Conservation (phyloP, 2,888 invertebrate genomes). For the Pristionchus exspectatus region DNA sequence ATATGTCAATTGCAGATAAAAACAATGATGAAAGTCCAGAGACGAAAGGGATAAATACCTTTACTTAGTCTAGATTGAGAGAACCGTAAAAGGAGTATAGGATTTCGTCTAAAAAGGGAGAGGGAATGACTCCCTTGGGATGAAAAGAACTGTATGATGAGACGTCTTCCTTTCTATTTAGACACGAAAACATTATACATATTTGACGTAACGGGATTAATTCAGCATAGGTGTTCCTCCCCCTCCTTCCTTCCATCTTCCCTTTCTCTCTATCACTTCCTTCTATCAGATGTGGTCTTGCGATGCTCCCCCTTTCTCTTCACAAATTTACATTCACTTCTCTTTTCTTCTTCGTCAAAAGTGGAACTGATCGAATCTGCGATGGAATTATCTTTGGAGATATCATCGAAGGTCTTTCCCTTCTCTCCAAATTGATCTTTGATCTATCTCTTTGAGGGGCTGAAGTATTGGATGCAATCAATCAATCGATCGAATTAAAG, state of each 20-base stretch:
- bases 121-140: constrained; percentile 1
- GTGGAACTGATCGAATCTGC: background rate
- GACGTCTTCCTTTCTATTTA: background rate
- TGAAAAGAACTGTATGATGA: constrained; percentile 34
- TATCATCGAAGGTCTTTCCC: constrained; percentile 12
- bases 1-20: constrained; percentile 22
- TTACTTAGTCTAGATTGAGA: background rate
- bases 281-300: constrained; percentile 1
- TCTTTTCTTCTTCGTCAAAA: constrained; percentile 47
- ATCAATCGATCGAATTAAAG: background rate
- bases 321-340: constrained; percentile 34
- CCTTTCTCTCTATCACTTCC: background rate
- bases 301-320: constrained; percentile 40
- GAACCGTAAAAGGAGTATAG: background rate
- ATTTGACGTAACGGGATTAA: background rate
- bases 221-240: background rate
- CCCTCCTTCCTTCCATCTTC: background rate
- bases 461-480: constrained; percentile 33
- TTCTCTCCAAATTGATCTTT: background rate
- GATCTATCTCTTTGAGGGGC: constrained; percentile 39
- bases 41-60: background rate
- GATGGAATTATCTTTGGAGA: constrained; percentile 50
- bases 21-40: constrained; percentile 9
- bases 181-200: background rate
- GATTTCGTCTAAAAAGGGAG: background rate